Evolutionary conservation across 2,797 vertebrate species (phyloP), one percentile per base, ranked within the genome.

Genomic region (Sebastes itinus): DNA sequence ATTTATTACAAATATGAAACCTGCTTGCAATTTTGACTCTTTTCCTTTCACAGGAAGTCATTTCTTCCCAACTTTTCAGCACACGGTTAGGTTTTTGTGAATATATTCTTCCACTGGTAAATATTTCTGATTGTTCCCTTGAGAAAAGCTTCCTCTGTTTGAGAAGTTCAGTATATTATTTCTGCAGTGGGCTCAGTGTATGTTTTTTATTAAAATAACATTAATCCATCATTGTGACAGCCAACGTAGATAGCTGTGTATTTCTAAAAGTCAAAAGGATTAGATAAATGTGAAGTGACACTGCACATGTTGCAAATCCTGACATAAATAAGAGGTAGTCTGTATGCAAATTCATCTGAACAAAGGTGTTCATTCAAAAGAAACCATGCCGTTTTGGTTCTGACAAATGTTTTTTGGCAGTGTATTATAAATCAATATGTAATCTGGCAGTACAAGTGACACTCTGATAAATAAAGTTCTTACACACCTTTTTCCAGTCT

Each of bases 401-500:
- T 33, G n/a, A 28, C 14, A 49, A 22, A 63, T 55, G 9, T 22
- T 13, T 54, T 52, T 32, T 27, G 11, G 1, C 6, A 20, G 42
- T 27, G 23, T n/a, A 25, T 2, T 32, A 25, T 52, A 52, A 77
- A 49, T 68, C 14, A n/a, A 54, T 1, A 6, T 22, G 4, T 55
- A n/a, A 33, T 58, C 5, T 18, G 23, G 60, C 18, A 68, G 28
- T 4, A 35, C 6, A 49, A 22, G 2, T 6, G 7, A 58, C 18
- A 52, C 27, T 28, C 20, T 11, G 13, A 60, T 12, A 23, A 14
- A 49, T 23, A 18, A 46, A 38, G n/a, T n/a, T 49, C 6, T 7
- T 6, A 46, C 38, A 69, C 94, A 99, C 99, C 96, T 99, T 99
- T 94, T 99, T 99, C 98, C 98, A 99, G 79, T 99, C 98, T 92